Evolutionary conservation across 2,797 vertebrate species (phyloP).

Genomic region (Picus viridis): DNA sequence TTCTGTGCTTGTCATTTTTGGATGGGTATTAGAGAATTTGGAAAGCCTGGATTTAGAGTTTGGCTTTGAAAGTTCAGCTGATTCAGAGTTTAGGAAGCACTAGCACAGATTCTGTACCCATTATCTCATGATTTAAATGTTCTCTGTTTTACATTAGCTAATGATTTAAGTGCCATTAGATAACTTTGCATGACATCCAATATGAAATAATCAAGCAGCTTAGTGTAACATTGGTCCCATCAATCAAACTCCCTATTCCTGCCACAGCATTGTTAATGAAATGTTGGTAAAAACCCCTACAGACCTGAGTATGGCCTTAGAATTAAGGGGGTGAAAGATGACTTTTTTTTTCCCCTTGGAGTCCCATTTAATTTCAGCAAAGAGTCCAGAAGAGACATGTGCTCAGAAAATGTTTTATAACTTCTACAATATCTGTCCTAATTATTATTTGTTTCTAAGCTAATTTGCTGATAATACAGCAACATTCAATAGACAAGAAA

Average conservation of each 20-base stretch:
- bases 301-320: background rate
- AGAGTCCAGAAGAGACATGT: background rate
- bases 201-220: slow-evolving; percentile 68
- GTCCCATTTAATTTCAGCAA: background rate
- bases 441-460: background rate
- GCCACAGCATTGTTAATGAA: slow-evolving; percentile 41
- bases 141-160: slow-evolving; percentile 50
- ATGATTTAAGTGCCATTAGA: slow-evolving; percentile 61
- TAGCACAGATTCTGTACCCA: background rate
- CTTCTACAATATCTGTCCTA: background rate
- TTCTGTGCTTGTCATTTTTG: background rate
- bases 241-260: slow-evolving; percentile 57
- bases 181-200: slow-evolving; percentile 63
- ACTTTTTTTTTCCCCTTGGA: background rate
- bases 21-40: background rate
- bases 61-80: slow-evolving; percentile 27
- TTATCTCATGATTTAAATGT: slow-evolving; percentile 56
- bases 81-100: slow-evolving; percentile 14
- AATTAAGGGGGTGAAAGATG: slow-evolving; percentile 38
- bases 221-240: slow-evolving; percentile 26
- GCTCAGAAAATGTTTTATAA: background rate
- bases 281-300: slow-evolving; percentile 27
- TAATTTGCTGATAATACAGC: background rate
- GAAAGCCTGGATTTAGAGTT: slow-evolving; percentile 12
- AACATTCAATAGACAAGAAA: background rate